Percentiles rank a stretch among this genome's conserved stretches.
phyloP scores from a whole-genome alignment of 2,888 invertebrate species.

The Rhimphoctona megacephalus region DNA sequence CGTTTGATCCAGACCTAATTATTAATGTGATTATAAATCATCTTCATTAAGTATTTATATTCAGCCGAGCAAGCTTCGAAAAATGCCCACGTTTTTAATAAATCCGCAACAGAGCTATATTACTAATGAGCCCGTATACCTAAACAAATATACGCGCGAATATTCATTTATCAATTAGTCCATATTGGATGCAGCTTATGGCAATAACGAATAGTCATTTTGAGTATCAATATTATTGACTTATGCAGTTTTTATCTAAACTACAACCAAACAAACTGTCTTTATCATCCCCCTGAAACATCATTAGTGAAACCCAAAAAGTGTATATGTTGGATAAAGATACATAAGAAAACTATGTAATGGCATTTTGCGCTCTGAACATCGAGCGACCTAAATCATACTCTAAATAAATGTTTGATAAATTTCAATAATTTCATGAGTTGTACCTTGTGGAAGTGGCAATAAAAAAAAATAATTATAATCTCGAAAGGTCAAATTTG shows the following conservation, averaged over 20 bases:
- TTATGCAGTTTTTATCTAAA: background rate
- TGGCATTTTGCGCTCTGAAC: background rate
- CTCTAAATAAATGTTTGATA: background rate
- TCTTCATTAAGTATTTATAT: background rate
- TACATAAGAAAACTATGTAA: constrained; percentile 12
- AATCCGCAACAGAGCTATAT: background rate
- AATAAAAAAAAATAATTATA: background rate
- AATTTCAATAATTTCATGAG: background rate
- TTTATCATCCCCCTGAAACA: background rate
- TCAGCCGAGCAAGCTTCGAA: background rate
- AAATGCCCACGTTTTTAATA: background rate
- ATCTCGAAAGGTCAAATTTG: background rate
- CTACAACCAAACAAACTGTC: background rate
- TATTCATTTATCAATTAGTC: background rate
- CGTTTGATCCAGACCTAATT: background rate
- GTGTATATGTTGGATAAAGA: background rate
- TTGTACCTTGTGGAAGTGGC: background rate
- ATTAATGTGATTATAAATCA: background rate
- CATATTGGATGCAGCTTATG: background rate
- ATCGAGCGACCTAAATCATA: constrained; percentile 1
- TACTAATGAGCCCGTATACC: background rate
- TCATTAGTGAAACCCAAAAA: constrained; percentile 12
- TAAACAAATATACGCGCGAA: background rate
- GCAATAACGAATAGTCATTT: background rate
- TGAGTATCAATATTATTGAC: background rate